Evolutionary conservation across 1,140 invertebrate species (phyloP), one percentile per base, ranked within the genome.

Genomic region (Drosophila obscura): DNA sequence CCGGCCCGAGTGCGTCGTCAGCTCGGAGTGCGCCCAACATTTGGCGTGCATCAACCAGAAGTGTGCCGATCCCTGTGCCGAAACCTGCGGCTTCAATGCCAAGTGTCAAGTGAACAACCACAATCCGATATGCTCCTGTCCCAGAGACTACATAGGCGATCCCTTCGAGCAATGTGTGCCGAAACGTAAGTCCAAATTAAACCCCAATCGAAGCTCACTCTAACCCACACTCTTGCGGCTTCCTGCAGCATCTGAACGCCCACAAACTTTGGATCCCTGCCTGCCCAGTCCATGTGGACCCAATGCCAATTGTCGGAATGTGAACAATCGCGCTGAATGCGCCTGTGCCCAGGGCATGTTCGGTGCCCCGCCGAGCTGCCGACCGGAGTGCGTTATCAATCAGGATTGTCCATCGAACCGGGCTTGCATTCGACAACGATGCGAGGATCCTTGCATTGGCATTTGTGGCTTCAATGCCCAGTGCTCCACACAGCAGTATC

Each of bases 101-200:
- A 92, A 94, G 39, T 97, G 96, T 68, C 94, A 95, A 79, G 96
- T 97, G 0, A 93, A 95, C 55, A 96, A 96, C 80, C 97, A 97
- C 84, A 96, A 96, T 90, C 96, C 96, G 0, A 96, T 97, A 51
- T 97, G 97, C 73, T 96, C 95, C 57, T 98, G 97, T 90, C 94
- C 95, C 55, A 93, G 94, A 39, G 94, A 94, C 15, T 94, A 94
- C 56, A 93, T 94, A 2, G 96, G 96, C n/a, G 96, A 97, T 94
- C 96, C 97, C 24, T 97, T 97, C 78, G 94, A 95, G 4, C 93
- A 94, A 80, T 98, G 97, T 83, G 91, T 93, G 19, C 94, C 94
- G 81, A 94, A 94, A 93, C 93, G 96, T 96, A 93, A 94, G 94
- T 93, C 24, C 2, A 2, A 44, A 3, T 15, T 16, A 43, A 16